Base-by-base conservation (phyloP, 2,888 invertebrate genomes). In the Notodonta ziczac region DNA sequence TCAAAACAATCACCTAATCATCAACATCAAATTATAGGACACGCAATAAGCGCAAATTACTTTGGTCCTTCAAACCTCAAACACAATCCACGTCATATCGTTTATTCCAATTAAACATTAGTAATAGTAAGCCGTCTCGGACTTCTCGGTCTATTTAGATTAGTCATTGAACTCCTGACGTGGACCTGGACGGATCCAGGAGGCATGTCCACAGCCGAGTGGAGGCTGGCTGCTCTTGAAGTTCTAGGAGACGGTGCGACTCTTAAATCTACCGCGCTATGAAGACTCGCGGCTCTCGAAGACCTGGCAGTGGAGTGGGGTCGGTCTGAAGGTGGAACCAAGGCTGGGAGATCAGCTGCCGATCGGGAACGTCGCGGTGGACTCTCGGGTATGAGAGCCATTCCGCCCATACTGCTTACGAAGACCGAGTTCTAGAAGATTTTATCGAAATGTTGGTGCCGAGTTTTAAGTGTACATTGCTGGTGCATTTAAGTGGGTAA, bases 291-390 rank as follows among this genome's bases (percentile, higher is more conserved):
- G 2, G 93, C 93, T 73, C 93, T 80, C 1, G 93, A 93, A 16
- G 93, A 89, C 57, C 93, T 80, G 2, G 90, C 79, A 0, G 91
- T 89, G 42, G 81, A 71, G 63, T 83, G 90, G 39, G 81, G 79
- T 74, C 81, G 84, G 76, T 86, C 95, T 86, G 74, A 94, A 86
- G 80, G 96, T 75, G 74, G 96, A 86, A 84, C 80, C 2, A 97
- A 91, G 39, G 97, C 97, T 78, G 97, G 97, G 13, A 98, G 95
- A 83, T 98, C 97, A 73, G 97, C 96, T 1, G 97, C 98, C 48
- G 97, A 97, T 74, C 97, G 96, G 6, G 96, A 96, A 66, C 97
- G 96, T 12, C 98, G 93, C 0, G 97, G 96, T 0, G 96, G 95
- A 72, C 95, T 95, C 63, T 94, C 95, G 13, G 96, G 95, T 66